phyloP scores from a whole-genome alignment of 2,888 invertebrate species.

The Agrenia bidenticulata region DNA sequence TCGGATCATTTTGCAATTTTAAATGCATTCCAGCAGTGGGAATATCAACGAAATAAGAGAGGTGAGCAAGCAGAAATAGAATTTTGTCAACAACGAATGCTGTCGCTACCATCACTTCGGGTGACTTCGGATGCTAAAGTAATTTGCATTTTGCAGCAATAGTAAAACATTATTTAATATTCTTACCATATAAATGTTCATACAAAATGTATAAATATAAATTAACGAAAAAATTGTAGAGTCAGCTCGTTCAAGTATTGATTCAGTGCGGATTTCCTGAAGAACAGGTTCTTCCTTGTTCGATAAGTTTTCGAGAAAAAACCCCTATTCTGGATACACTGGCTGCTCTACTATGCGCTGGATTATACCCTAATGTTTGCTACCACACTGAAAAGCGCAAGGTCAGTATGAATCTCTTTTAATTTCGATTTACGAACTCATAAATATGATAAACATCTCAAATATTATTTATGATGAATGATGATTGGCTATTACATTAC shows the following conservation, averaged over 20 bases:
- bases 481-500: conserved; percentile 10
- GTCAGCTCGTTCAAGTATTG: conserved; percentile 68
- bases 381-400: conserved; percentile 93
- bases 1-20: conserved; percentile 96
- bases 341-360: conserved; percentile 81
- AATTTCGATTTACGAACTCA: conserved; percentile 12
- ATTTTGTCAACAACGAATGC: conserved; percentile 89
- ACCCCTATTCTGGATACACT: conserved; percentile 80
- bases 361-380: conserved; percentile 95
- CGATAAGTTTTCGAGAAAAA: conserved; percentile 72
- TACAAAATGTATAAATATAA: not conserved
- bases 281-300: conserved; percentile 73
- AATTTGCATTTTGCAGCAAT: conserved; percentile 22
- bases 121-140: conserved; percentile 89
- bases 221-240: conserved; percentile 55
- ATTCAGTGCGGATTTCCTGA: conserved; percentile 85
- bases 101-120: conserved; percentile 83
- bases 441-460: no score
- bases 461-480: no score
- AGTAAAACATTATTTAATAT: not conserved
- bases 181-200: not conserved
- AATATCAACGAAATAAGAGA: conserved; percentile 58
- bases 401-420: conserved; percentile 57
- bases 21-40: conserved; percentile 78
- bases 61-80: conserved; percentile 68